Percentiles rank a stretch among this genome's conserved stretches.
Evolutionary conservation across 2,797 vertebrate species (phyloP).

Genomic region (Anableps anableps): DNA sequence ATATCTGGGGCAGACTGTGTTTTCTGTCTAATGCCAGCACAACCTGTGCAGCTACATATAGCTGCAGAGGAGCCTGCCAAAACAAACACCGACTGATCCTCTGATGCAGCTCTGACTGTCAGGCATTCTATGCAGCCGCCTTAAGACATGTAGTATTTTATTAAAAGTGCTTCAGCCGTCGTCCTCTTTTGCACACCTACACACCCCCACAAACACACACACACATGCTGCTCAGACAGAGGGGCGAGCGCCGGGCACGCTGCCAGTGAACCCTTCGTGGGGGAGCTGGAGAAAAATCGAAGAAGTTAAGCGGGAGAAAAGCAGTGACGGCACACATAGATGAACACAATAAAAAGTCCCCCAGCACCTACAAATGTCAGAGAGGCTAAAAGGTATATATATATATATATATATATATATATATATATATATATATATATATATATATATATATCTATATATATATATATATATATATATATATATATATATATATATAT

Average conservation of each 20-base stretch:
- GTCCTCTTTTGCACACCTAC: conserved; percentile 5
- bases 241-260: conserved; percentile 49
- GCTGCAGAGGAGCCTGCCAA: conserved; percentile 47
- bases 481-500: too few relatives aligned
- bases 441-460: background rate
- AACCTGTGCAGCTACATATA: conserved; percentile 44
- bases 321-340: conserved; percentile 64
- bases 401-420: background rate
- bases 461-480: conserved; percentile 4
- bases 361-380: conserved; percentile 76
- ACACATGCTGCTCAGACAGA: conserved; percentile 62
- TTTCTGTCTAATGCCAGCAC: conserved; percentile 40
- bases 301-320: conserved; percentile 53
- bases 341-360: conserved; percentile 75
- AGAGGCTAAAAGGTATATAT: conserved; percentile 49
- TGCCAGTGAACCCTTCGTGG: conserved; percentile 64
- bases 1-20: conserved; percentile 44
- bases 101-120: conserved; percentile 53
- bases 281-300: conserved; percentile 58
- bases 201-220: conserved; percentile 15
- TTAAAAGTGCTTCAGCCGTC: conserved; percentile 41
- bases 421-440: conserved; percentile 16
- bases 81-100: conserved; percentile 48
- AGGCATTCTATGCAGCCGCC: conserved; percentile 56
- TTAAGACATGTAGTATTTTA: conserved; percentile 52